Percentiles rank a stretch among this genome's conserved stretches.
These are phyloP conservation scores for Chymomyza costata DNA, from an alignment of 1,140 invertebrate genomes.

Conservation along the genomic window DNA sequence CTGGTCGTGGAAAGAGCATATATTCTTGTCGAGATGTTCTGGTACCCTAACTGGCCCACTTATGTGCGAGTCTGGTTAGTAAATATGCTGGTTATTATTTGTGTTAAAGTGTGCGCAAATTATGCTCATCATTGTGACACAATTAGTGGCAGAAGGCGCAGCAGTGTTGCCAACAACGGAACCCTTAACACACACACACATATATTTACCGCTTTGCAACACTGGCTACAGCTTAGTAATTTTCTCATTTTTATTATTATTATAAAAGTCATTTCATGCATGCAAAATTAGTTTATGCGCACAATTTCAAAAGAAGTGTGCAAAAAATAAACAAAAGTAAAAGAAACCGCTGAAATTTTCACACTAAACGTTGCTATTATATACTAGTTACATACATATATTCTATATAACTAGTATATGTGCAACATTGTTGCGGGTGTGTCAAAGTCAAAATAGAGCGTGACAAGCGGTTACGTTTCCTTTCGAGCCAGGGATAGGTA, in stretches of 20 bases:
- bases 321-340: conserved; percentile 14
- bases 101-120: conserved; percentile 49
- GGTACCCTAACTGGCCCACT: not conserved
- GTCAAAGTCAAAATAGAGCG: no score
- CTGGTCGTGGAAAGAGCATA: no score
- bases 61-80: not conserved
- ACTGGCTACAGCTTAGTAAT: conserved; percentile 50
- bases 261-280: conserved; percentile 68
- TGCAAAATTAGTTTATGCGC: conserved; percentile 69
- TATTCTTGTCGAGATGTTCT: no score
- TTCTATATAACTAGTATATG: no score
- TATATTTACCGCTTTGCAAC: conserved; percentile 29
- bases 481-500: no score
- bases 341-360: conserved; percentile 46
- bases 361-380: conserved; percentile 65
- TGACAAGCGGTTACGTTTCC: no score
- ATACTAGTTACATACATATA: no score
- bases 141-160: conserved; percentile 43
- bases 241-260: conserved; percentile 52
- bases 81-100: conserved; percentile 1
- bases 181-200: conserved; percentile 61
- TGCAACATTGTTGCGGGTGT: conserved; percentile 50
- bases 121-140: conserved; percentile 72
- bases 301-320: conserved; percentile 61
- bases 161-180: conserved; percentile 40